Base-by-base conservation (phyloP, 2,888 invertebrate genomes). In the Lamproptera curius region DNA sequence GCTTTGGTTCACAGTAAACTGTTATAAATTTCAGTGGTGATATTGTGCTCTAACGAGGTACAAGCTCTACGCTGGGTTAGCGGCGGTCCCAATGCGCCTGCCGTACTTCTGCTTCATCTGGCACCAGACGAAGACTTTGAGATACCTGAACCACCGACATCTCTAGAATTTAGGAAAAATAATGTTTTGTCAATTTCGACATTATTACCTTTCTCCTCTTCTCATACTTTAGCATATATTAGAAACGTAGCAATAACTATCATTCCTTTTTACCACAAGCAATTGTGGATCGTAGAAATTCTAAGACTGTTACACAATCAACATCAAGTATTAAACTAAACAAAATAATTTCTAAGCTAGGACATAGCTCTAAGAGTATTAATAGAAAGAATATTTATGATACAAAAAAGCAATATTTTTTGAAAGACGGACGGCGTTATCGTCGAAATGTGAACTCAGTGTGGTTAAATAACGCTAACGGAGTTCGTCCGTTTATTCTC, bases 11-110 rank as follows among this genome's bases (percentile, higher is more conserved):
- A n/a, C n/a, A n/a, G n/a, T n/a, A n/a, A n/a, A n/a, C n/a, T n/a
- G n/a, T n/a, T n/a, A n/a, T n/a, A n/a, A n/a, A n/a, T 28, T 46
- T 2, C 48, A 48, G 48, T 43, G 2, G 13, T 48, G n/a, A 39
- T 48, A 26, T 11, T 48, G 28, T 48, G 48, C 34, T 42, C 48
- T 2, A 16, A 33, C 2, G 42, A 43, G n/a, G 62, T 52, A 76
- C 76, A 75, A 62, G 64, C 2, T 69, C 67, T 39, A 16, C 33
- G 43, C 31, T 34, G 46, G 20, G 45, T 17, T 38, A 33, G 43
- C 35, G 16, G 26, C 2, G 43, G 36, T 6, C 42, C 47, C 1
- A 14, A 49, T n/a, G 44, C 36, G 4, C 42, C 46, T 11, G 53
- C 40, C 1, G 54, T 52, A 8, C 38, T 48, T 13, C 11, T 48